These are phyloP conservation scores for Alcis repandata DNA, from an alignment of 2,888 invertebrate genomes.

Conservation along the genomic window DNA sequence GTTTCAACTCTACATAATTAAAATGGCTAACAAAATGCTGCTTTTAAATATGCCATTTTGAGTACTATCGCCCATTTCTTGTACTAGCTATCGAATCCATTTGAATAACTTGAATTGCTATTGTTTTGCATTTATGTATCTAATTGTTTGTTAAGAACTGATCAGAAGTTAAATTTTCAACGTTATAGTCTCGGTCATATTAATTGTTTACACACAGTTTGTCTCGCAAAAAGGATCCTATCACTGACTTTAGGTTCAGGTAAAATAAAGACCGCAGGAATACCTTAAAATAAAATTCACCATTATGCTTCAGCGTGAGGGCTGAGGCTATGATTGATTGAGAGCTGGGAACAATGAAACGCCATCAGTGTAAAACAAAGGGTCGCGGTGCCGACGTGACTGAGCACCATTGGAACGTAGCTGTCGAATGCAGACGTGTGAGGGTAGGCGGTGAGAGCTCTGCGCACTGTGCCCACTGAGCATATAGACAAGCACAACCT, in stretches of 20 bases:
- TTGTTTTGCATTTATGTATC: no score
- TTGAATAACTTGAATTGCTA: no score
- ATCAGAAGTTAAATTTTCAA: no score
- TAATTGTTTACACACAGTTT: no score
- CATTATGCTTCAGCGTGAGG: slow-evolving; percentile 4
- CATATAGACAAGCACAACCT: slow-evolving; percentile 5
- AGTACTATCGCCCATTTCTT: no score
- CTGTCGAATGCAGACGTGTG: slow-evolving; percentile 44
- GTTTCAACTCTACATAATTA: no score
- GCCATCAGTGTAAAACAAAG: slow-evolving; percentile 44
- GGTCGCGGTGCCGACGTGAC: slow-evolving; percentile 34
- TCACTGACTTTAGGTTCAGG: background rate
- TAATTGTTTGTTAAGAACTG: no score
- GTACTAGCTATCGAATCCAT: no score
- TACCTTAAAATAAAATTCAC: slow-evolving; percentile 10
- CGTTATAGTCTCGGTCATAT: no score
- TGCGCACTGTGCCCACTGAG: background rate
- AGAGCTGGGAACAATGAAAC: slow-evolving; percentile 36
- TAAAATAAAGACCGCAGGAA: background rate
- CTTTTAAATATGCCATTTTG: no score
- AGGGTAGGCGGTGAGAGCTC: slow-evolving; percentile 34
- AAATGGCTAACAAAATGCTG: no score
- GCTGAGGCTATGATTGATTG: slow-evolving; percentile 27
- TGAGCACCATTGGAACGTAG: slow-evolving; percentile 34
- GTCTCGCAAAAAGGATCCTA: no score